These are phyloP conservation scores for Drosophila tropicalis DNA, from an alignment of 1,140 invertebrate genomes.

Conservation along the genomic window DNA sequence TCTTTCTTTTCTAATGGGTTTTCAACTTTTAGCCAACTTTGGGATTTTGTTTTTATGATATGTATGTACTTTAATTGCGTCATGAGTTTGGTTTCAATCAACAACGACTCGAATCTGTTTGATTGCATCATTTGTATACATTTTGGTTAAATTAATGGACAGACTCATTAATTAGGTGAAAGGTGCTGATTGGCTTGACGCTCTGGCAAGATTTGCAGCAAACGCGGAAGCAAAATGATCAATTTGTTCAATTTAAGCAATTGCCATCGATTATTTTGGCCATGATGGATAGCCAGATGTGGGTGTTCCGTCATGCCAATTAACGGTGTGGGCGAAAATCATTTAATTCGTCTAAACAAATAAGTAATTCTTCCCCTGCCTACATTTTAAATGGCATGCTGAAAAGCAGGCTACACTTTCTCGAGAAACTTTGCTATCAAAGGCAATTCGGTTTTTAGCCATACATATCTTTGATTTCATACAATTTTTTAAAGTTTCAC, in stretches of 20 bases:
- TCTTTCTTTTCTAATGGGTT: no score
- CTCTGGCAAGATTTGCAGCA: conserved; percentile 2
- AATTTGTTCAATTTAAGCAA: conserved; percentile 54
- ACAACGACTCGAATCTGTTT: conserved; percentile 1
- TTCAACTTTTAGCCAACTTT: no score
- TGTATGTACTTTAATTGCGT: no score
- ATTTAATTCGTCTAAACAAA: neutral
- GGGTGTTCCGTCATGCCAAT: conserved; percentile 13
- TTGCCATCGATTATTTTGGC: conserved; percentile 48
- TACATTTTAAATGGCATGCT: neutral
- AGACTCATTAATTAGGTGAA: conserved; percentile 11
- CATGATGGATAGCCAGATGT: conserved; percentile 9
- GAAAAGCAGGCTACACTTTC: neutral
- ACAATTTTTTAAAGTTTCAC: no score
- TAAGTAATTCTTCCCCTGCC: neutral
- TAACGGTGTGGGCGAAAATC: neutral
- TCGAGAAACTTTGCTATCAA: no score
- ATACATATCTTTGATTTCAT: no score
- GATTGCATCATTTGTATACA: conserved; percentile 19
- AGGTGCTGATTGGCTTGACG: conserved; percentile 4
- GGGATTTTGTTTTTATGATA: no score
- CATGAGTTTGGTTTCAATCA: neutral
- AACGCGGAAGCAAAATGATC: conserved; percentile 49
- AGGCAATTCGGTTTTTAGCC: no score
- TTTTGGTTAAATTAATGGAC: conserved; percentile 8